Evolutionary conservation across 2,797 vertebrate species (phyloP).

Genomic region (Peromyscus nudipes): DNA sequence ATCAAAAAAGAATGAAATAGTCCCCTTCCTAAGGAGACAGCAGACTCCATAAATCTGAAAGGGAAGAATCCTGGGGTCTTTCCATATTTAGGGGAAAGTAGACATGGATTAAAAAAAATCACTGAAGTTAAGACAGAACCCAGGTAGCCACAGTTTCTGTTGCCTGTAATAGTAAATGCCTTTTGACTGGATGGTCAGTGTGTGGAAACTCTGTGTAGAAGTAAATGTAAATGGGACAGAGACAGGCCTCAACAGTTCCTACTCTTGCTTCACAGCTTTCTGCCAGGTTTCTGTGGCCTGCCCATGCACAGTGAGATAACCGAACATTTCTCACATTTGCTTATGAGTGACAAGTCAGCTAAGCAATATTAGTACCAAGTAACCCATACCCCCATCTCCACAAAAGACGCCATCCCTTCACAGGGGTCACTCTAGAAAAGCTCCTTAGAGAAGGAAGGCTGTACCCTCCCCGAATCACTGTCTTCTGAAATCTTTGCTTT

Average conservation of each 20-base stretch:
- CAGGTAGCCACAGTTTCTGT: not conserved
- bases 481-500: conserved; percentile 11
- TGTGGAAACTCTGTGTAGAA: conserved; percentile 53
- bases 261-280: conserved; percentile 68
- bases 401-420: not conserved
- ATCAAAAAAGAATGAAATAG: not conserved
- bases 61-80: not conserved
- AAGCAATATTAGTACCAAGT: conserved; percentile 23
- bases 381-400: not conserved
- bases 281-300: conserved; percentile 52
- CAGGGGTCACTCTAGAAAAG: not conserved
- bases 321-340: conserved; percentile 33
- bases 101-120: conserved; percentile 1
- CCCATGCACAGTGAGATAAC: conserved; percentile 40
- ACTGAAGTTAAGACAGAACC: not conserved
- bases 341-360: not conserved
- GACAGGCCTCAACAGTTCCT: conserved; percentile 71
- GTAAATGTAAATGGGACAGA: conserved; percentile 58
- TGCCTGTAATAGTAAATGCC: not conserved
- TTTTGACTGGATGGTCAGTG: conserved; percentile 28
- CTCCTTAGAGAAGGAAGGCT: not conserved
- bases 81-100: not conserved
- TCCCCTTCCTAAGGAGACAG: not conserved
- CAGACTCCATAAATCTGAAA: conserved; percentile 19
- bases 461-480: not conserved